Conservation (phyloP, 2,113 vertebrate genomes). For the Rhombomys opimus region DNA sequence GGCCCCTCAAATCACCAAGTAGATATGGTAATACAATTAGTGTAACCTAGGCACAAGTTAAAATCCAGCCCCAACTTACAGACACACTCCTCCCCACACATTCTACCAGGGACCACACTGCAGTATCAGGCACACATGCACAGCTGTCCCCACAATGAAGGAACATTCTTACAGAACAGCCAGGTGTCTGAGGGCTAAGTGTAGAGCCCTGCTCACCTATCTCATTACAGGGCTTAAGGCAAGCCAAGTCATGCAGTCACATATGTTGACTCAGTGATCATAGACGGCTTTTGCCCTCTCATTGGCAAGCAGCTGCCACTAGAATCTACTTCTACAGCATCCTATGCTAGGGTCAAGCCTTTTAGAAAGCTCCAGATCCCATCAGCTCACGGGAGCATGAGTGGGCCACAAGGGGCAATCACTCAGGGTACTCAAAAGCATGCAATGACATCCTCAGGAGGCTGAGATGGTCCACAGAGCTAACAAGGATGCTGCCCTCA, state of each 20-base stretch:
- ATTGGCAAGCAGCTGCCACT: fast-evolving
- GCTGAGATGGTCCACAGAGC: neutral
- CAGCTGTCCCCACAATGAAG: fast-evolving
- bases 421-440: slow-evolving; percentile 3
- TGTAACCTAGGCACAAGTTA: neutral
- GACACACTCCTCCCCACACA: neutral
- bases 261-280: neutral
- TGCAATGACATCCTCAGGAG: neutral
- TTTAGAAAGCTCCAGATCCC: neutral
- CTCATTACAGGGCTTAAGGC: neutral
- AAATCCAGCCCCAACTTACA: neutral
- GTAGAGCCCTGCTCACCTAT: neutral
- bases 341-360: neutral
- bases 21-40: neutral
- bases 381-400: neutral
- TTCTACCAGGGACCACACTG: too few relatives aligned
- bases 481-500: fast-evolving
- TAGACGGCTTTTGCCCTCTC: neutral
- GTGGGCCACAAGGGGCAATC: neutral
- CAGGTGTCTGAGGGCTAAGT: neutral
- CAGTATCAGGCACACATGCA: neutral
- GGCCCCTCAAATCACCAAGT: neutral
- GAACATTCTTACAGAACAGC: neutral
- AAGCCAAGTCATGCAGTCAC: neutral
- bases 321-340: neutral